Evolutionary conservation across 2,797 vertebrate species (phyloP), one percentile per base, ranked within the genome.

Genomic region (Natrix natrix): DNA sequence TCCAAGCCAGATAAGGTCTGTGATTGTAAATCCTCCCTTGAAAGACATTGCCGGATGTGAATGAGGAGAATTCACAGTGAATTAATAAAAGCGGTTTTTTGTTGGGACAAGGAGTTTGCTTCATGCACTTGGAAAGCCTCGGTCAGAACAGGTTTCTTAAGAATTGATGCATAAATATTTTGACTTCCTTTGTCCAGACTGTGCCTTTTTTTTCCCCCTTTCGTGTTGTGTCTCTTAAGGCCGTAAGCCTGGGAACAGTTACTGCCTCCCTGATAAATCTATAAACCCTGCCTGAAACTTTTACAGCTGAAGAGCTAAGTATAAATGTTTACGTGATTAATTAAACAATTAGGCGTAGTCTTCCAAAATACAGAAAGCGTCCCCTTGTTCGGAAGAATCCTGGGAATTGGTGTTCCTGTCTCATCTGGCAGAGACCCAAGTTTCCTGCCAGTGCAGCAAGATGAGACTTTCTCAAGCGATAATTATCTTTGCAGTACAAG

Each of bases 161-260:
- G 69, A 20, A 43, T 10, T 7, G 32, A 78, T 43, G 37, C 74
- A 83, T 48, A 48, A 48, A 24, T 83, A 83, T 83, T 74, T 83
- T 48, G 4, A 43, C 1, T 48, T 48, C 10, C 37, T 83, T 48
- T 48, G 37, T 8, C 20, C 20, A 83, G 10, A 11, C 20, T 10
- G 4, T 83, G 8, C 37, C 37, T 22, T 43, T 10, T 2, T 26
- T 2, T 1, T 0, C 0, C n/a, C 66, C n/a, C 37, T 43, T 43
- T 78, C 17, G 0, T 78, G 3, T 78, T 37, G 17, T 78, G 17
- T 78, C 69, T 78, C 8, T 22, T 78, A 78, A 78, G 37, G n/a
- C 32, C 8, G 1, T 37, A 43, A 43, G 17, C 8, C 74, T 78
- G 74, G 17, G 37, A 43, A 78, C 1, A 43, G 37, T 78, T 43